Evolutionary conservation across 2,888 invertebrate species (phyloP).

Genomic region (Graphium colonna): DNA sequence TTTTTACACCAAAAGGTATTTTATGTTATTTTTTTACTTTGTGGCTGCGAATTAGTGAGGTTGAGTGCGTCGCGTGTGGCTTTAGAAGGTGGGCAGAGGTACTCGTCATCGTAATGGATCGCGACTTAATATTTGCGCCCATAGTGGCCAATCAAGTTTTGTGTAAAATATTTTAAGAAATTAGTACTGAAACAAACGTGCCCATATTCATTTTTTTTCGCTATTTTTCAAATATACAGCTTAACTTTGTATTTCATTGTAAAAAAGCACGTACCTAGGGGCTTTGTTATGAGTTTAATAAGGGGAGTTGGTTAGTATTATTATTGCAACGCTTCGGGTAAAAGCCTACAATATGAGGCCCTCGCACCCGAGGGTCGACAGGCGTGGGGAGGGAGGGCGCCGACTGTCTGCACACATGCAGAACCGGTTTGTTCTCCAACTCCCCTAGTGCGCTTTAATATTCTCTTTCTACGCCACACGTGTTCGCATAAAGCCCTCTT

Average conservation of each 20-base stretch:
- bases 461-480: constrained; percentile 66
- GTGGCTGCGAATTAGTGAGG: constrained; percentile 64
- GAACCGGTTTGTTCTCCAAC: constrained; percentile 74
- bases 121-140: constrained; percentile 32
- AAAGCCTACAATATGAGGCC: constrained; percentile 69
- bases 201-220: neutral
- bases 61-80: constrained; percentile 71
- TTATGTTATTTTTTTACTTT: constrained; percentile 79
- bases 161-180: constrained; percentile 22
- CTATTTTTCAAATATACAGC: neutral
- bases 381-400: constrained; percentile 69
- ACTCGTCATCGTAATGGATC: constrained; percentile 36
- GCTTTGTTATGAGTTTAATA: constrained; percentile 27
- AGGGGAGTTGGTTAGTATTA: constrained; percentile 50
- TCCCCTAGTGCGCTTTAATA: constrained; percentile 65
- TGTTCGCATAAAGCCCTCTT: constrained; percentile 62
- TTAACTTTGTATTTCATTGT: constrained; percentile 20
- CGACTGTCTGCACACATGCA: constrained; percentile 73
- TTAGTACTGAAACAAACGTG: constrained; percentile 24
- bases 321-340: constrained; percentile 68
- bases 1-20: constrained; percentile 91
- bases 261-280: constrained; percentile 29
- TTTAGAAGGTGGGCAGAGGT: constrained; percentile 39
- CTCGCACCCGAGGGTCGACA: constrained; percentile 68
- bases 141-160: constrained; percentile 28